Base-by-base conservation (phyloP, 2,113 vertebrate genomes). In the pig (Sus scrofa) region DNA sequence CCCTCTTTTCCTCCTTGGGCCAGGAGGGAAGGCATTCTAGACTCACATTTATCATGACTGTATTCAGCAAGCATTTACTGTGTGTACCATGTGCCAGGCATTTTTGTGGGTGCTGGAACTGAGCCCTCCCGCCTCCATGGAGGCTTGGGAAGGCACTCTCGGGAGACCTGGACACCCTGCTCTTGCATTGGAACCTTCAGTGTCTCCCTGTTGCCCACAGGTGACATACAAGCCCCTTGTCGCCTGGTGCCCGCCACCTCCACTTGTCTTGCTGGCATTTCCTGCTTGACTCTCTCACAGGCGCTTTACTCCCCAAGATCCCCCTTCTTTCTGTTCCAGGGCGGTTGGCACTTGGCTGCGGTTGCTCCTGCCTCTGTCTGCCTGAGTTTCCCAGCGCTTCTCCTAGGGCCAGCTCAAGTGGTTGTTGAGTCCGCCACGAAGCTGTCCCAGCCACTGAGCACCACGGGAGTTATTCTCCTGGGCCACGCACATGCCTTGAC, bases 71-170 rank as follows among this genome's bases (percentile, higher is more conserved):
- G 12, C 30, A 1, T 50, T 79, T 22, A 62, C 14, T 50, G 52
- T 7, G 0, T 58, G 32, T 1, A 1, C 34, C 32, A 6, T 0
- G 15, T n/a, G n/a, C n/a, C 32, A 2, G 56, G 58, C 71, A 4
- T 27, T 32, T 50, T 62, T 2, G 0, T 6, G 26, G 56, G 44
- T 67, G 30, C 75, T 15, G 14, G 82, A n/a, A 34, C 15, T 3
- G 13, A 26, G 11, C 22, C n/a, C 44, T n/a, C 56, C 15, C 11
- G 16, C 39, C 62, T 62, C 27, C 39, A 4, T 15, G 52, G 54
- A 44, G 26, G 67, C 15, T 68, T 37, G 6, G 0, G 11, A 37
- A 19, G 67, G 83, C 50, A 60, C 34, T 9, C 30, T 1, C 34
- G n/a, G 37, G 65, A 85, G 37, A 68, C 52, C 65, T 19, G n/a